phyloP scores from a whole-genome alignment of 2,113 vertebrate genomes.

The Campylomormyrus numenius region DNA sequence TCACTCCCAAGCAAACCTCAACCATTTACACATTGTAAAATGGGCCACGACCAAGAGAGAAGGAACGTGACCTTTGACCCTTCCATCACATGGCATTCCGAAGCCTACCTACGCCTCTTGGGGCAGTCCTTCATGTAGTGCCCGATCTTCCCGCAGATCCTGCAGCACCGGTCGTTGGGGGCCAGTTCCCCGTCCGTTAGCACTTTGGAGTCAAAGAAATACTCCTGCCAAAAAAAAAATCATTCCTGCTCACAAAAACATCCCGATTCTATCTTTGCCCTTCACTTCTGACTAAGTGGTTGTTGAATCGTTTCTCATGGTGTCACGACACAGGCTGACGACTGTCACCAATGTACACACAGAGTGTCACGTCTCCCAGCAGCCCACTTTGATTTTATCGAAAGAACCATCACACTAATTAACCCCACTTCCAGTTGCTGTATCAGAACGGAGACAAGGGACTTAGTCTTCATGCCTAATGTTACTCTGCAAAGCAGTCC shows the following conservation, averaged over 20 bases:
- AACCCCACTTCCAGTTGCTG: neutral
- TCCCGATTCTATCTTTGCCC: neutral
- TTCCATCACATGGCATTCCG: neutral
- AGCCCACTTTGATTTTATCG: neutral
- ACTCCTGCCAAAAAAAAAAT: constrained; percentile 67
- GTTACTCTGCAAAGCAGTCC: neutral
- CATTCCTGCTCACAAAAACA: neutral
- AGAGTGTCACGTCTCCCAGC: neutral
- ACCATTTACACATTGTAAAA: neutral
- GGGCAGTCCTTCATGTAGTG: constrained; percentile 99
- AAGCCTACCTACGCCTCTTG: constrained; percentile 83
- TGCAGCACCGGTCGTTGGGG: constrained; percentile 93
- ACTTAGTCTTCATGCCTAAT: neutral
- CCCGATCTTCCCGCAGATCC: constrained; percentile 96
- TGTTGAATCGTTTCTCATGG: neutral
- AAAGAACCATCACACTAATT: neutral
- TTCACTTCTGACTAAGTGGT: neutral
- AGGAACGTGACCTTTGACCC: neutral
- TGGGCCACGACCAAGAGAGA: neutral
- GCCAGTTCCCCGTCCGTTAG: constrained; percentile 92
- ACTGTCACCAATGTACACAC: neutral
- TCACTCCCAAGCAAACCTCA: neutral
- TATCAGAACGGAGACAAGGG: neutral
- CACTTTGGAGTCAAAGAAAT: constrained; percentile 97
- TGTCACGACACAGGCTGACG: neutral